Evolutionary conservation across 2,113 vertebrate genomes (phyloP).

Genomic region (Hemichromis elongatus): DNA sequence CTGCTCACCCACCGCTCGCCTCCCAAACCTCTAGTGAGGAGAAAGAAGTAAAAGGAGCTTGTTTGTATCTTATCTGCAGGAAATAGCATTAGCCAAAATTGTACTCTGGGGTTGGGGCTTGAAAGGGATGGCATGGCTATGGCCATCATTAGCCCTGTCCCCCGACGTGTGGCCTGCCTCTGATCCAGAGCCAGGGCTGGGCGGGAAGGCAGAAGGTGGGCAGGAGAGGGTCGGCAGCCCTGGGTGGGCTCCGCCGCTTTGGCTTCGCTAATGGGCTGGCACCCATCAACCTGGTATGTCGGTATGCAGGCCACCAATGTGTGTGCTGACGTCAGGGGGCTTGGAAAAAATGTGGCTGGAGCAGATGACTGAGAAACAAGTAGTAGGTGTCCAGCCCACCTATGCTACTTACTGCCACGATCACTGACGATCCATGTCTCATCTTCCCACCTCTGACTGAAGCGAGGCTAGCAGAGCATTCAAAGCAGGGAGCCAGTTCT

Average conservation of each 20-base stretch:
- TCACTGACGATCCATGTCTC: constrained; percentile 6
- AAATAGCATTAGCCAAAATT: constrained; percentile 76
- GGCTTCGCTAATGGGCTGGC: constrained; percentile 60
- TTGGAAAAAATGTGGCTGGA: not conserved
- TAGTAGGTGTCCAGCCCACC: not conserved
- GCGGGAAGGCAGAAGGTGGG: constrained; percentile 70
- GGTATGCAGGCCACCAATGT: constrained; percentile 60
- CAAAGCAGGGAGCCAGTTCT: constrained; percentile 12
- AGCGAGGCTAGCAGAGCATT: not conserved
- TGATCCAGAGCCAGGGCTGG: constrained; percentile 64
- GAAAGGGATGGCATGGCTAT: constrained; percentile 67
- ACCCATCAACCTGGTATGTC: constrained; percentile 72
- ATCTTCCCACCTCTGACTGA: constrained; percentile 19
- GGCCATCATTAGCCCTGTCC: constrained; percentile 71
- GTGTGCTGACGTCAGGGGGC: constrained; percentile 44
- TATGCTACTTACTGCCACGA: not conserved
- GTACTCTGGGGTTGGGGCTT: constrained; percentile 69
- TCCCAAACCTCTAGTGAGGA: constrained; percentile 33
- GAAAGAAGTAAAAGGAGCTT: constrained; percentile 61
- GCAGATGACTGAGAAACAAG: not conserved
- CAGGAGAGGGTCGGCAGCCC: constrained; percentile 47
- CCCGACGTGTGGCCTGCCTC: constrained; percentile 65
- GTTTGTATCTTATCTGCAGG: constrained; percentile 75
- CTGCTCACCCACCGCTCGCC: constrained; percentile 6
- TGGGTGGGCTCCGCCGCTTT: constrained; percentile 72